Conservation (phyloP, 2,888 invertebrate genomes). For the Tolmerus cingulatus region DNA sequence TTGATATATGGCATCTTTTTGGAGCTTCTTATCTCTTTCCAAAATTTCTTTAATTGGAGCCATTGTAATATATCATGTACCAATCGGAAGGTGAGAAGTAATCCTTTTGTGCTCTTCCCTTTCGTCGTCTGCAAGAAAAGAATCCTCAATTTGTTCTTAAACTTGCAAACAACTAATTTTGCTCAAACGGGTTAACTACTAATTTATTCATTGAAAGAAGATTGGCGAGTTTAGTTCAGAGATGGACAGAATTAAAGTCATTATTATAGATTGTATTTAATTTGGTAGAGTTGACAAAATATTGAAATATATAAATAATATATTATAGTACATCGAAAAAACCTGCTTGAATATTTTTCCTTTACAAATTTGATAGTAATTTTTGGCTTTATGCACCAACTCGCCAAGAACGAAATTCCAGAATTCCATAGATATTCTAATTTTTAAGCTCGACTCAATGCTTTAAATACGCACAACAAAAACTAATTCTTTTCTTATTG, state of each 20-base stretch:
- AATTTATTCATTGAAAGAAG: neutral
- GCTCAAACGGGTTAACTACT: neutral
- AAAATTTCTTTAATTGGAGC: conserved; percentile 34
- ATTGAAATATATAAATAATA: neutral
- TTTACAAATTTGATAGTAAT: neutral
- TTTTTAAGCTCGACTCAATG: neutral
- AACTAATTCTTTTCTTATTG: neutral
- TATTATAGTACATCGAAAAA: neutral
- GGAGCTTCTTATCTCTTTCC: conserved; percentile 29
- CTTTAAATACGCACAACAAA: neutral
- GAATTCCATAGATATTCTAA: neutral
- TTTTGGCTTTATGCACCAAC: neutral
- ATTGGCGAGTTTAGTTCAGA: neutral
- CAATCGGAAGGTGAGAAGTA: conserved; percentile 29
- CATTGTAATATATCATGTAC: conserved; percentile 28
- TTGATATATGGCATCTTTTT: conserved; percentile 37
- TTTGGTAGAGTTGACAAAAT: neutral
- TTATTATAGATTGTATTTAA: neutral
- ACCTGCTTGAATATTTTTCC: neutral
- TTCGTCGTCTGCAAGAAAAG: conserved; percentile 38
- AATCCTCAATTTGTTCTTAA: conserved; percentile 30
- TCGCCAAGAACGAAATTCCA: neutral
- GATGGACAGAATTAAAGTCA: neutral
- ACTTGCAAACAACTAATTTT: conserved; percentile 21
- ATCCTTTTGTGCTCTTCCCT: conserved; percentile 8